phyloP scores from a whole-genome alignment of 1,140 invertebrate species.

The Rhopalosiphum maidis region DNA sequence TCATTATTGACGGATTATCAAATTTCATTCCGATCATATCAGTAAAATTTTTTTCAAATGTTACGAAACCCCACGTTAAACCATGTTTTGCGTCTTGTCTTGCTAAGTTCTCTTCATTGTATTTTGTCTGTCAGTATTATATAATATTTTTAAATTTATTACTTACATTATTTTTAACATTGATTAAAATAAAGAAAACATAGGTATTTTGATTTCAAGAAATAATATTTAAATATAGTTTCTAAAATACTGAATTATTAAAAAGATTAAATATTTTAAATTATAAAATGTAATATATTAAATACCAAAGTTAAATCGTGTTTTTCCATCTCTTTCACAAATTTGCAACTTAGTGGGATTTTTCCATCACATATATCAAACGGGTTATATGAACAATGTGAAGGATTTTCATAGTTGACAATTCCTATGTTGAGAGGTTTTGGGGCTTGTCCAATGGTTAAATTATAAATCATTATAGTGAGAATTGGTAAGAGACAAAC shows the following conservation, averaged over 20 bases:
- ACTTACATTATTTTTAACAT: neutral
- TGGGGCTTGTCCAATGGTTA: neutral
- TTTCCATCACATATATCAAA: conserved; percentile 34
- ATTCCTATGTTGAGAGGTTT: neutral
- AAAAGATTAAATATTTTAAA: neutral
- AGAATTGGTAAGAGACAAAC: conserved; percentile 19
- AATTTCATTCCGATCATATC: neutral
- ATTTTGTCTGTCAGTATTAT: neutral
- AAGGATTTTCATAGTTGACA: conserved; percentile 25
- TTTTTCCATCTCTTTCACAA: neutral
- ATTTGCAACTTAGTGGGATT: conserved; percentile 48
- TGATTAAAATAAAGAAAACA: neutral
- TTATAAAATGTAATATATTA: neutral
- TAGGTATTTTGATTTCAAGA: neutral
- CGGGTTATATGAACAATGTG: neutral
- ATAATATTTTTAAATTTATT: neutral
- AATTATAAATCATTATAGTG: neutral
- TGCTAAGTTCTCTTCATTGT: neutral
- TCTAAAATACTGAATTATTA: neutral
- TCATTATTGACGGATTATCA: neutral
- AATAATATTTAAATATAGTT: neutral
- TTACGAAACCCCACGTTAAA: neutral
- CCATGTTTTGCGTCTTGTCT: neutral
- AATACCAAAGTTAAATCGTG: conserved; percentile 23
- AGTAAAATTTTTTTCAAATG: conserved; percentile 38